Base-by-base conservation (phyloP, 53 echinoderm and acorn worm genomes). In the Stichopus horrens region DNA sequence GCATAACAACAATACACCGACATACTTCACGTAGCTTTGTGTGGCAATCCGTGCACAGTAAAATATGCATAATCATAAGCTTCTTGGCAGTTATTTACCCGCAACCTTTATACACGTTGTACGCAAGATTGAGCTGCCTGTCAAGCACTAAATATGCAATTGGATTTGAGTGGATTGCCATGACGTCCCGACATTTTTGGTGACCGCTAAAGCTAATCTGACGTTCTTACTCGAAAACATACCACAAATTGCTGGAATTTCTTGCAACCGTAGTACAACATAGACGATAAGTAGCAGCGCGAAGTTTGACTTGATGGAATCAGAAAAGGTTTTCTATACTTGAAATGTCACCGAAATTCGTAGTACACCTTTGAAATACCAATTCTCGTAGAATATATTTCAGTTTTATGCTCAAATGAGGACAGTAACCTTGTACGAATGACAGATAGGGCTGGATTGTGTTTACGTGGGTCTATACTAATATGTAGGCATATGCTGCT, bases 181-280 rank as follows among this genome's bases (percentile, higher is more conserved):
- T 21, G 55, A n/a, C 16, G 8, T 7, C 56, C 81, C 81, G 85
- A 85, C 85, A 85, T 85, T 85, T 85, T 76, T 63, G 21, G 63
- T 76, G 77, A 76, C 77, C 77, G 77, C 77, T 76, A 53, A 53
- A 76, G 77, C 52, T 76, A 76, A 76, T 76, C 77, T 76, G 77
- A 76, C 51, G 77, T 76, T 76, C 77, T 76, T 52, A 54, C 77
- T 54, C 11, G 77, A 85, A 85, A 85, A 85, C 85, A 85, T 85
- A 85, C 85, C 85, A 85, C 65, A 67, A 85, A 85, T 85, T 85
- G 66, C 68, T 85, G 85, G 59, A 85, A 85, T 85, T 85, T 59
- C 85, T 85, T 23, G 67, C 68, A 85, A 66, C 85, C 85, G 59
- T 81, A 85, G 67, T 53, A 85, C 52, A 21, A 59, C 57, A 85